Evolutionary conservation across 1,140 invertebrate genomes (phyloP), one percentile per base, ranked within the genome.

Genomic region (Elymnias hypermnestra): DNA sequence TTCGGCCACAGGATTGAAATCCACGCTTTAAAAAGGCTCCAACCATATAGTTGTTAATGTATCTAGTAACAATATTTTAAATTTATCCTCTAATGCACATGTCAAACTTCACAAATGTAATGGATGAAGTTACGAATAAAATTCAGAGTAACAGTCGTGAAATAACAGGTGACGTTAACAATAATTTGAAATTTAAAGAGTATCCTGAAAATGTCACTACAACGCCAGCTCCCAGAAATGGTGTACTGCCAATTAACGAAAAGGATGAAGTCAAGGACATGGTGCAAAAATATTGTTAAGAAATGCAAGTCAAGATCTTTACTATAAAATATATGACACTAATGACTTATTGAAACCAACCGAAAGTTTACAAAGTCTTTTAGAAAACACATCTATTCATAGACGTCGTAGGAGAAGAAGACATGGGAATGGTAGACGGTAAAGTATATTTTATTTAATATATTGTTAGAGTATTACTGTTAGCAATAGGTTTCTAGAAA

Each of bases 91-190:
- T 67, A 49, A 73, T 81, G 23, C 72, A 74, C 56, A 42, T 73
- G 40, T 53, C 67, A 5, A 81, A 78, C 37, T 43, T 59, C 36
- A 72, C 74, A 7, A 73, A 69, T 23, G 81, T 75, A 73, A 67
- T 76, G 46, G 83, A 88, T 37, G 86, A 88, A 58, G 77, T 76
- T 1, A 78, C 72, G 18, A 83, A 84, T 22, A 87, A 87, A 63
- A 87, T 87, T 29, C 87, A 88, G 58, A 87, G 85, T 45, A 87
- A 87, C 28, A 87, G 78, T 49, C 51, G 84, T 41, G 86, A 87
- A 67, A 88, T 87, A 19, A 82, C 81, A 23, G 86, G 83, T 15
- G 83, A 84, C 55, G 69, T 64, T 22, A 83, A 86, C 40, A 78
- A 83, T 41, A 86, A 84, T 56, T 57, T 83, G n/a, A 83, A 83